A percentile compares a stretch with the other conserved stretches of the same genome.
These are phyloP conservation scores for Hestina assimilis DNA, from an alignment of 1,140 invertebrate genomes.

Conservation along the genomic window DNA sequence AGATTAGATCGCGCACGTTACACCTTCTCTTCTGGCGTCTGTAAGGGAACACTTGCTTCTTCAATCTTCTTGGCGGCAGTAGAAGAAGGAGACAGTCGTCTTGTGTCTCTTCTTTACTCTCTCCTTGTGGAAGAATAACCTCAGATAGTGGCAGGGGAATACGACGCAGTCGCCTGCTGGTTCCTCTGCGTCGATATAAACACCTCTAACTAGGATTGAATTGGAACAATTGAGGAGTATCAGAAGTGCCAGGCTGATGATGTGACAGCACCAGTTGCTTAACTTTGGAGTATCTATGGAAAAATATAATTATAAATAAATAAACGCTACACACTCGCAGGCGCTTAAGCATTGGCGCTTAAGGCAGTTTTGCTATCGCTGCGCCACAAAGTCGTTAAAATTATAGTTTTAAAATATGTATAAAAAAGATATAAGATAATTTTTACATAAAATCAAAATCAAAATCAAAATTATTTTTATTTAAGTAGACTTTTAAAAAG, in stretches of 20 bases:
- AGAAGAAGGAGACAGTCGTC: conserved; percentile 50
- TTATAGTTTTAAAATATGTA: no score
- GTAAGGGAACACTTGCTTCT: conserved; percentile 59
- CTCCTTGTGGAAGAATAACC: conserved; percentile 85
- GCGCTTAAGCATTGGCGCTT: no score
- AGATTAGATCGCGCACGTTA: conserved; percentile 27
- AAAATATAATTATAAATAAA: conserved; percentile 2
- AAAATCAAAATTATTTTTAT: no score
- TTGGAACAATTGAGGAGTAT: conserved; percentile 91
- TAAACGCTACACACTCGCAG: no score
- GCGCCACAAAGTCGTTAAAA: no score
- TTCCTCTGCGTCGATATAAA: conserved; percentile 91
- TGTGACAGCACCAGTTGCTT: conserved; percentile 88
- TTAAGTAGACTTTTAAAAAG: no score
- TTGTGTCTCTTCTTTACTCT: conserved; percentile 79
- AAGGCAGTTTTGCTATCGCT: no score
- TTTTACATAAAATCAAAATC: no score
- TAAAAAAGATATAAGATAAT: no score
- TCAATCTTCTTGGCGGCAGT: conserved; percentile 47
- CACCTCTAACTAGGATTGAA: conserved; percentile 88
- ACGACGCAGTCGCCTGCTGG: conserved; percentile 87
- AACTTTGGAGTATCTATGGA: conserved; percentile 81
- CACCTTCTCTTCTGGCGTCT: conserved; percentile 62
- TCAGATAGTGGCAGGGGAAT: conserved; percentile 89
- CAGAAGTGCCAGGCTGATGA: conserved; percentile 85